phyloP scores from a whole-genome alignment of 2,113 vertebrate species.

The Puffinus mauretanicus region DNA sequence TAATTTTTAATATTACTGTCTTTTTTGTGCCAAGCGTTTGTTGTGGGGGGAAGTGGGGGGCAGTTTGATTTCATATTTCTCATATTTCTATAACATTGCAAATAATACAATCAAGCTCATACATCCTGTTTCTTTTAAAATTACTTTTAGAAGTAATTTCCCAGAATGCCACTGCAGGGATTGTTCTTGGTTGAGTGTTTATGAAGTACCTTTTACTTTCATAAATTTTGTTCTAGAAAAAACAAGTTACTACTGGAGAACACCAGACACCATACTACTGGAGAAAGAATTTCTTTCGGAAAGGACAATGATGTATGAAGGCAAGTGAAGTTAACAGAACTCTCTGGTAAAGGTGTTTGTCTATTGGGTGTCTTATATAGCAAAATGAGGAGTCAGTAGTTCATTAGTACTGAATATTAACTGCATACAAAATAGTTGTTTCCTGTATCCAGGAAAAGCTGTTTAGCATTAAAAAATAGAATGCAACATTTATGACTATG shows the following conservation, averaged over 20 bases:
- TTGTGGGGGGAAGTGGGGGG: fast-evolving
- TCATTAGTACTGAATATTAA: neutral
- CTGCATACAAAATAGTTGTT: neutral
- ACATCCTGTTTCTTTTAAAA: neutral
- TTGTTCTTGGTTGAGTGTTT: neutral
- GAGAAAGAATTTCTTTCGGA: neutral
- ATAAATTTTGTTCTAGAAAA: neutral
- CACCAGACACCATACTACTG: neutral
- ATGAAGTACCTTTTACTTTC: neutral
- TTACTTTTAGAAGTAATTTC: neutral
- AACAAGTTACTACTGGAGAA: neutral
- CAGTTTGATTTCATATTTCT: neutral
- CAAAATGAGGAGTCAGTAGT: neutral
- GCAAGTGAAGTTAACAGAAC: neutral
- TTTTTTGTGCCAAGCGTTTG: neutral
- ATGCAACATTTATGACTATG: neutral
- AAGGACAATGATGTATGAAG: neutral
- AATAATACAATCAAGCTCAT: neutral
- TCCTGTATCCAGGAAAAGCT: neutral
- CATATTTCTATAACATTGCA: neutral
- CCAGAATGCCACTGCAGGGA: neutral
- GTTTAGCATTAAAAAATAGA: neutral
- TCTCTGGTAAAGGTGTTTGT: neutral
- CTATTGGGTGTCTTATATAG: neutral
- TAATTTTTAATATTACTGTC: neutral